Conservation (phyloP, 2,113 vertebrate species). For the Alectura lathami region DNA sequence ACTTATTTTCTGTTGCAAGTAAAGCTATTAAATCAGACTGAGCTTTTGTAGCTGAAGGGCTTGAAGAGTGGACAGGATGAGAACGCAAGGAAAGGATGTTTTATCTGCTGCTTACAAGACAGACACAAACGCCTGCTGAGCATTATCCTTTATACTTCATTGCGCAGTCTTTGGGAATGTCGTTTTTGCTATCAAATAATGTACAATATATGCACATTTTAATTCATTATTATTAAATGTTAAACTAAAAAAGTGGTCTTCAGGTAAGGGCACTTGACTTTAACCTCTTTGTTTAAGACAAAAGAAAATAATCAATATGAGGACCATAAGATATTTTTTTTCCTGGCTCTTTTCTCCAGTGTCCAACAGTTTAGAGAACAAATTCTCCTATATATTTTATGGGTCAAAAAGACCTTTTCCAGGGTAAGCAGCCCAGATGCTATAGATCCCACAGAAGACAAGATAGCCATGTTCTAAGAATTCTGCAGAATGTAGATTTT, state of each 20-base stretch:
- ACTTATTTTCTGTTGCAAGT: constrained; percentile 20
- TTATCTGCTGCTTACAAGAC: constrained; percentile 21
- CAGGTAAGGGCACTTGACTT: neutral
- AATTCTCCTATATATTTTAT: neutral
- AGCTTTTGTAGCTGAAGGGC: neutral
- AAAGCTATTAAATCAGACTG: constrained; percentile 41
- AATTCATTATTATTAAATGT: neutral
- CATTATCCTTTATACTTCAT: constrained; percentile 2
- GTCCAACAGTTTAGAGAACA: neutral
- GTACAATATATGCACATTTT: neutral
- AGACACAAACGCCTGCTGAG: neutral
- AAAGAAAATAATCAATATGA: neutral
- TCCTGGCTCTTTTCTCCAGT: neutral
- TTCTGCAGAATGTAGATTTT: neutral
- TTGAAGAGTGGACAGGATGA: neutral
- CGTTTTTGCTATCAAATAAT: constrained; percentile 30
- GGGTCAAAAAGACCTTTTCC: neutral
- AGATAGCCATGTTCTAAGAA: neutral
- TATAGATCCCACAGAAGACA: neutral
- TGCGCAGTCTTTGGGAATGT: neutral
- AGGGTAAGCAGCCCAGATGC: neutral
- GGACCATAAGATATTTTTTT: neutral
- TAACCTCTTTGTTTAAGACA: neutral
- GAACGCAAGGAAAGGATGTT: constrained; percentile 26
- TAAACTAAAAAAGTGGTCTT: neutral